Evolutionary conservation across 2,888 invertebrate genomes (phyloP), one percentile per base, ranked within the genome.

Genomic region (Caenorhabditis uteleia): DNA sequence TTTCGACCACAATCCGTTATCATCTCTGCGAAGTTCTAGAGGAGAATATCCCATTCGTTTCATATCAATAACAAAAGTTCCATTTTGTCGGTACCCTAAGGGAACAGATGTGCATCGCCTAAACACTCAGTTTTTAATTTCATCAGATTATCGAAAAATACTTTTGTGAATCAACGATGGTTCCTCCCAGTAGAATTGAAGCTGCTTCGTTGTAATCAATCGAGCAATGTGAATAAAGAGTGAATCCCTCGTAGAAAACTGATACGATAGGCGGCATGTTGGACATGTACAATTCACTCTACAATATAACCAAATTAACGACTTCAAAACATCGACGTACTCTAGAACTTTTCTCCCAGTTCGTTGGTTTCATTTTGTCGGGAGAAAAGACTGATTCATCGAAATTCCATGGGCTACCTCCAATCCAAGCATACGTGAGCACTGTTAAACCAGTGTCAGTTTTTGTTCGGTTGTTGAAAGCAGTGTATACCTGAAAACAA

Each of bases 1-100:
- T 40, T 76, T 76, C 8, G 56, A 51, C 74, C 74, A 76, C 8
- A 65, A 44, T 18, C 76, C 76, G 33, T 74, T 74, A 23, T 69
- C 65, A 43, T 76, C 76, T n/a, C 68, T 45, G 12, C 74, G 40
- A 10, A 76, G 51, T 18, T 61, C 59, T 14, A 65, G 33, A 21
- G 43, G 23, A 50, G 45, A 46, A 16, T 48, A 29, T 4, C 54
- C 49, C 58, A 65, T 54, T 46, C 47, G 18, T 50, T 65, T 65
- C 8, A 74, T 50, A 42, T 71, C 70, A 34, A 76, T 59, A 2
- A 76, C 71, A 43, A 76, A 76, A 2, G 76, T 70, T 16, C 76
- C 76, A 18, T 61, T 44, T 44, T 67, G 65, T 2, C 66, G 60
- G 38, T 62, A 76, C n/a, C 67, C 66, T 12, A 69, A 61, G 0